Evolutionary conservation across 2,888 invertebrate species (phyloP).

Genomic region (Emmelina monodactyla): DNA sequence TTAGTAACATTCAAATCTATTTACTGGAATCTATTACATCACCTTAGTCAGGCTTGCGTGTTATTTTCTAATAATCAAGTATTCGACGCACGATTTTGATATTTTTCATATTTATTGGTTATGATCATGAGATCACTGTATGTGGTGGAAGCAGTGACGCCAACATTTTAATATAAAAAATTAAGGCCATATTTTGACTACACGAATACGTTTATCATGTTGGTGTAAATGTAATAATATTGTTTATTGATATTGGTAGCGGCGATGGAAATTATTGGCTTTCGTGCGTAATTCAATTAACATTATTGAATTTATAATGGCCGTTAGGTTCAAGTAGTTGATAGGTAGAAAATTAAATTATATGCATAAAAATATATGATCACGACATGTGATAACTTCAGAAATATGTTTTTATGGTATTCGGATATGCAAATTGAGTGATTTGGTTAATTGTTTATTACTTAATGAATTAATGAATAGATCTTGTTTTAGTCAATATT

Average conservation of each 20-base stretch:
- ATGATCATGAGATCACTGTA: conserved; percentile 57
- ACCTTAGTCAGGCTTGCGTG: conserved; percentile 33
- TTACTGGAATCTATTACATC: conserved; percentile 27
- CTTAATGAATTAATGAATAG: too few relatives aligned
- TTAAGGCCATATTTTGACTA: conserved; percentile 46
- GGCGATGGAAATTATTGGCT: conserved; percentile 15
- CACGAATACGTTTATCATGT: conserved; percentile 25
- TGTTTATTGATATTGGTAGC: conserved; percentile 32
- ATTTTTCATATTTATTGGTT: conserved; percentile 59
- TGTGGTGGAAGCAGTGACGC: conserved; percentile 48
- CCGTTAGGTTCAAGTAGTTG: too few relatives aligned
- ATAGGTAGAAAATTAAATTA: too few relatives aligned
- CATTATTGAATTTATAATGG: too few relatives aligned
- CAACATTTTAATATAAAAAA: conserved; percentile 41
- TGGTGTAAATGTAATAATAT: conserved; percentile 23
- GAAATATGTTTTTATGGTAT: too few relatives aligned
- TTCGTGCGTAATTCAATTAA: too few relatives aligned
- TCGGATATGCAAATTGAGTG: too few relatives aligned
- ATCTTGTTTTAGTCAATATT: too few relatives aligned
- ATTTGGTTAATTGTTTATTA: too few relatives aligned
- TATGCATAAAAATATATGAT: too few relatives aligned
- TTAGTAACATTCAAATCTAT: conserved; percentile 17
- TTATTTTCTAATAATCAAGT: conserved; percentile 41
- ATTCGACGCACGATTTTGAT: conserved; percentile 43
- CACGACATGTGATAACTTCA: too few relatives aligned